phyloP scores from a whole-genome alignment of 2,797 vertebrate genomes.

The Acanthurus leucopareius region DNA sequence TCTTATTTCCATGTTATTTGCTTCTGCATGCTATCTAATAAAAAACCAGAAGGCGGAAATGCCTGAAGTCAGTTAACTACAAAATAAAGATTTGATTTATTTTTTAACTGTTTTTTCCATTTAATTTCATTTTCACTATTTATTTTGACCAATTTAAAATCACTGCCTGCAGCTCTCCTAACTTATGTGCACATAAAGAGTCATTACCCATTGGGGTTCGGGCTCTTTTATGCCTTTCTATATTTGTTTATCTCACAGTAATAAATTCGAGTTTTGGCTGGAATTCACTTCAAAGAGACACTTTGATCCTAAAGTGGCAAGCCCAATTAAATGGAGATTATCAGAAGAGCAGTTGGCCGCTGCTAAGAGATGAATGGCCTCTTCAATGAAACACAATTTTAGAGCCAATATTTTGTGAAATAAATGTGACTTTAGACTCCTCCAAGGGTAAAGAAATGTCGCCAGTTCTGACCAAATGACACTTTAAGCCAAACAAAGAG shows the following conservation, averaged over 20 bases:
- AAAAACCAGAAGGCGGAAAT: constrained; percentile 1
- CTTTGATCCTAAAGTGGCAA: constrained; percentile 8
- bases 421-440: not conserved
- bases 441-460: not conserved
- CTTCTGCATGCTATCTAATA: not conserved
- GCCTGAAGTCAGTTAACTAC: not conserved
- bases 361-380: constrained; percentile 4
- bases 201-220: not conserved
- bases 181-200: not conserved
- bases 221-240: not conserved
- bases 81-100: not conserved
- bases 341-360: constrained; percentile 4
- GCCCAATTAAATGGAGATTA: not conserved
- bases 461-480: not conserved
- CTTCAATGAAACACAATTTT: not conserved
- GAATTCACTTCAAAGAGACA: constrained; percentile 26
- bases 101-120: no score
- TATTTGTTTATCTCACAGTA: not conserved
- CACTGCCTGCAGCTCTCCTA: not conserved
- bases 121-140: not conserved
- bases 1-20: not conserved
- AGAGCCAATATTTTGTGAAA: not conserved
- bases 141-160: constrained; percentile 5
- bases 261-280: constrained; percentile 5
- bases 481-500: constrained; percentile 2